Evolutionary conservation across 2,113 vertebrate genomes (phyloP).

Genomic region (Gymnocephalus cernua): DNA sequence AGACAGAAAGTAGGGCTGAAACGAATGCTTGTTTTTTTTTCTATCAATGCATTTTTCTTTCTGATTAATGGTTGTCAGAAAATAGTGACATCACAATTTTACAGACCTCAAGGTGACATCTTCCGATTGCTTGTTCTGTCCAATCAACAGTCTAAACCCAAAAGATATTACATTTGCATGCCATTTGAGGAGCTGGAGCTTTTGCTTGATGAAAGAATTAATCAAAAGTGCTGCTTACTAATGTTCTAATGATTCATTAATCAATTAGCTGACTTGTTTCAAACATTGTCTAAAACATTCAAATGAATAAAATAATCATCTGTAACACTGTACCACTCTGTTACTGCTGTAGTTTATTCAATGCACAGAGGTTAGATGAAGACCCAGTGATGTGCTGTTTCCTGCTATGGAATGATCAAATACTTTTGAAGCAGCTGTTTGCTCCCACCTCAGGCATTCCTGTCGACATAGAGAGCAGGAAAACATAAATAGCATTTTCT

Average conservation of each 20-base stretch:
- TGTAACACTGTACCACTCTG: neutral
- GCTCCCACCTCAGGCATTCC: neutral
- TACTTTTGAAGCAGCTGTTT: constrained; percentile 36
- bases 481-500: constrained; percentile 48
- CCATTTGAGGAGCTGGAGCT: too few relatives aligned
- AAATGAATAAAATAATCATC: neutral
- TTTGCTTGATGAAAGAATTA: neutral
- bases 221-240: neutral
- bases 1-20: neutral
- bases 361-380: neutral
- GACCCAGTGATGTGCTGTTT: neutral
- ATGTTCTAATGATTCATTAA: neutral
- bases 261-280: neutral
- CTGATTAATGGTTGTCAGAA: neutral
- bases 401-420: neutral
- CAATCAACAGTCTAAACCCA: neutral
- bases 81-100: neutral
- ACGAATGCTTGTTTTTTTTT: neutral
- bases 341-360: neutral
- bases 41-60: neutral
- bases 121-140: neutral
- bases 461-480: neutral
- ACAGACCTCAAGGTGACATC: neutral
- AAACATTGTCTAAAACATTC: neutral
- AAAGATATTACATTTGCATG: neutral